Evolutionary conservation across 2,113 vertebrate species (phyloP).

Genomic region (Oreochromis aureus): DNA sequence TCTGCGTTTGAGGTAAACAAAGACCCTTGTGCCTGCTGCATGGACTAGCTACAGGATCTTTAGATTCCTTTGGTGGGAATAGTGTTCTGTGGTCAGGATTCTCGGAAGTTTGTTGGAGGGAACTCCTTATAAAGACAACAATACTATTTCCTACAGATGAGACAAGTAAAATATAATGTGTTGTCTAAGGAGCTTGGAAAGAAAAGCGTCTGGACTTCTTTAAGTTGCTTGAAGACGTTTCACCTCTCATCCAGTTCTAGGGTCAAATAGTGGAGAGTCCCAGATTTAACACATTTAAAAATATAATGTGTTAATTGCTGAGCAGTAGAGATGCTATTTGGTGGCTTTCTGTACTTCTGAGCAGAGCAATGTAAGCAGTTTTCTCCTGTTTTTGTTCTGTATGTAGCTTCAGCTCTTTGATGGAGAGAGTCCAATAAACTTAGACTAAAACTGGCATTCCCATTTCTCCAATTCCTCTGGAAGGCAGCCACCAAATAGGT

Average conservation of each 20-base stretch:
- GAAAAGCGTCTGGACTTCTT: too few species aligned
- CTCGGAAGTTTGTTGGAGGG: neutral
- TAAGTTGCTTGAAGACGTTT: too few species aligned
- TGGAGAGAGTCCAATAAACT: neutral
- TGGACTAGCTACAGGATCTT: neutral
- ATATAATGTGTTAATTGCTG: neutral
- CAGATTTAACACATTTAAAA: neutral
- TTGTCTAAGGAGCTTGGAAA: too few species aligned
- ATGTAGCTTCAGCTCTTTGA: accelerated
- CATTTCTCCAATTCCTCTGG: neutral
- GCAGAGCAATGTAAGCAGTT: accelerated
- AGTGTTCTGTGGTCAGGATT: accelerated
- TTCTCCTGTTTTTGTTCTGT: neutral
- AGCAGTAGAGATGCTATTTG: neutral
- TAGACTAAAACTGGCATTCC: neutral
- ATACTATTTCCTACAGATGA: accelerated
- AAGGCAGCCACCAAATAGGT: neutral
- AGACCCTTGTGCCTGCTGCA: neutral
- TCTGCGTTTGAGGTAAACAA: neutral
- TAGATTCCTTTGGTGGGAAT: accelerated
- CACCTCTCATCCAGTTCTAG: too few species aligned
- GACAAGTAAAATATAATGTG: neutral
- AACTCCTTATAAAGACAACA: neutral
- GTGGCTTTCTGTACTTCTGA: neutral
- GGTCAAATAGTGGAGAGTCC: too few species aligned